Percentiles rank a stretch among this genome's conserved stretches.
These are phyloP conservation scores for Dryoscopus gambensis DNA, from an alignment of 2,113 vertebrate genomes.

Conservation along the genomic window DNA sequence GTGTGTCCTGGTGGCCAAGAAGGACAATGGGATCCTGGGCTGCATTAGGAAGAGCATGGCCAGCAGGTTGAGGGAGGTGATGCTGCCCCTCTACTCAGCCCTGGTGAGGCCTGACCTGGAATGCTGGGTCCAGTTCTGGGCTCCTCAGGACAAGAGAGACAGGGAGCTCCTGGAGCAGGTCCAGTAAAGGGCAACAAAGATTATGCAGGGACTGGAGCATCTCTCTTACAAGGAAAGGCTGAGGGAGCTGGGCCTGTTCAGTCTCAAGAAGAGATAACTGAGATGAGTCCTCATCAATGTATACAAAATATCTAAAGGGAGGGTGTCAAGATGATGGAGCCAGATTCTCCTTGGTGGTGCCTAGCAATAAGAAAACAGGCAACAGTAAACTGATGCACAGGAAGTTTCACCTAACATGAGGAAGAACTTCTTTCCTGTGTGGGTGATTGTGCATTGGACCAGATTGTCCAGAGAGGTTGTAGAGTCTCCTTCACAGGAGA, in stretches of 20 bases:
- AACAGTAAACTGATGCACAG: neutral
- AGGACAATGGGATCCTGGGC: neutral
- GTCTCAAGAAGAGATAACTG: neutral
- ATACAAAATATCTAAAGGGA: neutral
- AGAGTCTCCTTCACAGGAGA: neutral
- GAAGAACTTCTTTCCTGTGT: neutral
- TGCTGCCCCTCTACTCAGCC: neutral
- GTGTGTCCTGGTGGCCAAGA: neutral
- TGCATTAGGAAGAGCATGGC: neutral
- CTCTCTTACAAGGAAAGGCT: neutral
- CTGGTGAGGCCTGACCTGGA: neutral
- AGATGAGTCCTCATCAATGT: neutral
- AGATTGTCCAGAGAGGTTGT: neutral
- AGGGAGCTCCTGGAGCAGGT: accelerated
- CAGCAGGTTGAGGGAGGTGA: accelerated
- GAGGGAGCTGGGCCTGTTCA: neutral
- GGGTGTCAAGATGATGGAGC: neutral
- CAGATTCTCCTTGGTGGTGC: neutral
- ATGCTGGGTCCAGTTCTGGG: neutral
- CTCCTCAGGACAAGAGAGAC: neutral
- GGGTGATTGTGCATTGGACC: no score
- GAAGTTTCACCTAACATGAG: neutral
- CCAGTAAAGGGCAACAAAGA: neutral
- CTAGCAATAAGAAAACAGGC: neutral
- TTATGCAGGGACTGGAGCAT: neutral